Conservation (phyloP, 2,888 invertebrate genomes). For the Orthosia gothica region DNA sequence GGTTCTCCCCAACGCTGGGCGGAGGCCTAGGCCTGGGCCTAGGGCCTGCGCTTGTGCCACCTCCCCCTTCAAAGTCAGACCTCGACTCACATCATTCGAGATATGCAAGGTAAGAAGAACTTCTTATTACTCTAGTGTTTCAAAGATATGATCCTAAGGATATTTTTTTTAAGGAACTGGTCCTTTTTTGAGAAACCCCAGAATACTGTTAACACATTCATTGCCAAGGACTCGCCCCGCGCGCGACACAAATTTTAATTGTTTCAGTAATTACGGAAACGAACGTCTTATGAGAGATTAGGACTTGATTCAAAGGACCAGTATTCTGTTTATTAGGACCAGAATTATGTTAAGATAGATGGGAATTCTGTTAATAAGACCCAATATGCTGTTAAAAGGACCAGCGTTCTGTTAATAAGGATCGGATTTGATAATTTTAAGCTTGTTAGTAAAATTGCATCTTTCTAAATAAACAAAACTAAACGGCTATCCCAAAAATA, state of each 20-base stretch:
- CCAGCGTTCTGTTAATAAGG: background rate
- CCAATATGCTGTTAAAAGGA: background rate
- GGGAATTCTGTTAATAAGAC: background rate
- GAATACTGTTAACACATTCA: background rate
- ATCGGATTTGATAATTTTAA: background rate
- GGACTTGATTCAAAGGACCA: background rate
- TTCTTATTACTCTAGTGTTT: background rate
- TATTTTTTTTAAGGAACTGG: too few species aligned
- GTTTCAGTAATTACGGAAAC: too few species aligned
- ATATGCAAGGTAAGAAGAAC: slow-evolving; percentile 91
- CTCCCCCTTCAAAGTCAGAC: slow-evolving; percentile 94
- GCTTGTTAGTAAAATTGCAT: slow-evolving; percentile 9
- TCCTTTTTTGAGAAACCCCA: too few species aligned
- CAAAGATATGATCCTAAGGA: too few species aligned
- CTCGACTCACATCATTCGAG: slow-evolving; percentile 90
- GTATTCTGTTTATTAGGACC: background rate
- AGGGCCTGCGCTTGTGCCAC: slow-evolving; percentile 93
- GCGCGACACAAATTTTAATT: too few species aligned
- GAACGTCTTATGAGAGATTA: too few species aligned
- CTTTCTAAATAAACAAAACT: background rate
- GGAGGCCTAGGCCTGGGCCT: slow-evolving; percentile 94
- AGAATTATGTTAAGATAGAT: background rate
- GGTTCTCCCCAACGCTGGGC: slow-evolving; percentile 97
- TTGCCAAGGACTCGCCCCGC: too few species aligned
- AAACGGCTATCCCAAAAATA: background rate